Base-by-base conservation (phyloP, 2,888 invertebrate genomes). In the Watsonalla cultraria region DNA sequence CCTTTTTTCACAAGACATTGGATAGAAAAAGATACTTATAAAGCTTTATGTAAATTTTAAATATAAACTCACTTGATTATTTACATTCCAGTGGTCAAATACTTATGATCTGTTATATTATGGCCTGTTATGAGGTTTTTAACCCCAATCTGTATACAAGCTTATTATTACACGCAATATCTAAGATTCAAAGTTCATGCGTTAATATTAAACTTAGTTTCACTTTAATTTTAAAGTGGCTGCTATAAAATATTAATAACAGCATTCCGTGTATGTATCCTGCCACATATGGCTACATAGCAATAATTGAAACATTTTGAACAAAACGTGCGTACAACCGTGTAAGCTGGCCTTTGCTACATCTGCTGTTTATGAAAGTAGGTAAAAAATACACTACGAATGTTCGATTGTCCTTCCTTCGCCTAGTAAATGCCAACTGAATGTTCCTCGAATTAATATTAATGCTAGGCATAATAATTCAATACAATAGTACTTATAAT, bases 331-430 rank as follows among this genome's bases (percentile, higher is more conserved):
- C 52, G 60, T 46, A 54, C 60, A 72, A 75, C 78, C 76, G 79
- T 82, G 74, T 68, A 69, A 60, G 68, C 66, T 84, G 83, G 74
- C 85, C 76, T 86, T 86, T 86, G 72, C 59, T 55, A 78, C 86
- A 86, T 80, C 86, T 86, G 86, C 84, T 78, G 59, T 66, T 69
- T 78, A 77, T 72, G 74, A 79, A 82, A 82, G 71, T 76, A 68
- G 58, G 65, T 24, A 74, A 77, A 80, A 80, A 82, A 51, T 55
- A 58, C 49, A 51, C 61, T 60, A 64, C 61, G 60, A 54, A 60
- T 61, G 66, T 74, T 73, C 74, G 70, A 75, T 77, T 78, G 78
- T 76, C 68, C 62, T 68, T 67, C 62, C 66, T 55, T 65, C 62
- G 68, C 58, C 57, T 59, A 68, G 72, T 57, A 61, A 75, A 77